Evolutionary conservation across 2,113 vertebrate species (phyloP).

Genomic region (Anarrhichthys ocellatus): DNA sequence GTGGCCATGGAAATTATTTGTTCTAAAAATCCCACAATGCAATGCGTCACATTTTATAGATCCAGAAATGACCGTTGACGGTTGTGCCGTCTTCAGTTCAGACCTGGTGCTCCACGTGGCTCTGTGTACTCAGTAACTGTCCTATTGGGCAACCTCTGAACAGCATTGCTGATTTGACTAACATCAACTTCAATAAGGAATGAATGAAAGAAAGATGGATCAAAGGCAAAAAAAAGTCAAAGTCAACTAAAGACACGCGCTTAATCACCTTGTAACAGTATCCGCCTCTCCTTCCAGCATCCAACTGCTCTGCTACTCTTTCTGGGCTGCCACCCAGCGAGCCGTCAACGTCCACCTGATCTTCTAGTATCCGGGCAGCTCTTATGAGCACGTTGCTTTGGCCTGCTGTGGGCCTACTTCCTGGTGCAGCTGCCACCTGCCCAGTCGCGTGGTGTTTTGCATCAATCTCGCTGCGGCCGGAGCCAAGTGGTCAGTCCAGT

Average conservation of each 20-base stretch:
- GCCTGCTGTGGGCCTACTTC: slow-evolving; percentile 66
- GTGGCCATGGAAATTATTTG: no score
- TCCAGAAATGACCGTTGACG: no score
- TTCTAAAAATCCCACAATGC: no score
- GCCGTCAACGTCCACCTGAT: slow-evolving; percentile 63
- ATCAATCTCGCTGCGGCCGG: slow-evolving; percentile 63
- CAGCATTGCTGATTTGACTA: slow-evolving; percentile 38
- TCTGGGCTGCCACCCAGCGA: slow-evolving; percentile 55
- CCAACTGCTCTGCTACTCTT: slow-evolving; percentile 41
- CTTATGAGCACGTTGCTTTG: slow-evolving; percentile 49
- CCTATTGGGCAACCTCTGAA: slow-evolving; percentile 38
- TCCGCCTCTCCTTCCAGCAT: slow-evolving; percentile 27
- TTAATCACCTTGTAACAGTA: slow-evolving; percentile 43
- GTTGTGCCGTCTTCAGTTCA: slow-evolving; percentile 9
- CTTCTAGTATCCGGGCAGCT: slow-evolving; percentile 50
- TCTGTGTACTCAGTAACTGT: slow-evolving; percentile 37
- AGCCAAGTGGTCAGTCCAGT: slow-evolving; percentile 53
- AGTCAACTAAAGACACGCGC: slow-evolving; percentile 12
- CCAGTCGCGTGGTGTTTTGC: slow-evolving; percentile 57
- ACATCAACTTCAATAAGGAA: slow-evolving; percentile 47
- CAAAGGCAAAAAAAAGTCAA: slow-evolving; percentile 29
- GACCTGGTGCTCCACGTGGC: slow-evolving; percentile 56
- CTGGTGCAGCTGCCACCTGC: slow-evolving; percentile 77
- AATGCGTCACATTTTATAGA: no score
- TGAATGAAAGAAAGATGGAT: slow-evolving; percentile 14